Evolutionary conservation across 2,888 invertebrate genomes (phyloP), one percentile per base, ranked within the genome.

Genomic region (Homarus gammarus): DNA sequence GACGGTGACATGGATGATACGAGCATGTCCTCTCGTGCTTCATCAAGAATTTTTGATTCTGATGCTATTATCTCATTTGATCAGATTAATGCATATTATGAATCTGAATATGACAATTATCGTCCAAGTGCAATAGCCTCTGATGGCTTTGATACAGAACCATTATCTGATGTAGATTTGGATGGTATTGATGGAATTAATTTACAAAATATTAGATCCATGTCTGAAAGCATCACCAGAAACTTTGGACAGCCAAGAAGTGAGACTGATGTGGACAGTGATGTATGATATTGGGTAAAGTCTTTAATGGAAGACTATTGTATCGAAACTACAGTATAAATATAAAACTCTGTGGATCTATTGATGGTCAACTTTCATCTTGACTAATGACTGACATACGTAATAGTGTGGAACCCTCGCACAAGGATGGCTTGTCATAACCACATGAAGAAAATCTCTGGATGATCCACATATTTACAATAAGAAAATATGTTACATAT

Each of bases 1-100:
- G 95, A 95, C 92, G 93, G 93, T 33, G 95, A 95, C 93, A 95
- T 95, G 93, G 95, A 95, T 93, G 95, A 97, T 93, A 97, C 97
- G 92, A 96, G 96, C 92, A 96, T 97, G 92, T 97, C 97, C 3
- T 97, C 97, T 10, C 95, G 97, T 91, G 97, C 97, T 56, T 97
- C 97, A 36, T 97, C 97, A 22, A 95, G 97, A 15, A 95, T 97
- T 78, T 96, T 97, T 92, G 96, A 96, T 94, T 96, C 96, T 0
- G 96, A 96, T 93, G 92, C 92, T 31, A 87, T 93, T 36, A 86
- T 93, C 38, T 93, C 93, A 84, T 92, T 93, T 64, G 93, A 93
- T 81, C 93, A 93, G 40, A 92, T 93, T 92, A 97, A 97, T 94
- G 97, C 97, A 83, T 96, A 97, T 92, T 98, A 98, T 94, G 97